phyloP scores from a whole-genome alignment of 2,797 vertebrate species.

The Prunella strophiata region DNA sequence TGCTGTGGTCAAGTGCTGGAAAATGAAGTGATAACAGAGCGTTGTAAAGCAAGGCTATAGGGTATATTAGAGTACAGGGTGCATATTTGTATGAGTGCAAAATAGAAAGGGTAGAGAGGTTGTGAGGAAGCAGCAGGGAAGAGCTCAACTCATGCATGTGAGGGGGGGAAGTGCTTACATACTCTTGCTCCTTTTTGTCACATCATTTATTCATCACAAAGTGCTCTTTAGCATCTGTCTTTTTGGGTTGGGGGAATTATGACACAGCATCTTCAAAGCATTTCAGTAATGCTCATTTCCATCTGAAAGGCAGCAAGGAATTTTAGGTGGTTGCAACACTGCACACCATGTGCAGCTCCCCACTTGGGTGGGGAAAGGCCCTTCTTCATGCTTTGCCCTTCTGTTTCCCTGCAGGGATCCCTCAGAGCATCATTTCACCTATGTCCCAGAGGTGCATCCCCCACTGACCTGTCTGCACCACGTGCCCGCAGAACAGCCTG shows the following conservation, averaged over 20 bases:
- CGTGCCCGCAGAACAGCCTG: background rate
- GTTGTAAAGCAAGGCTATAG: background rate
- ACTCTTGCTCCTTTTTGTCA: conserved; percentile 6
- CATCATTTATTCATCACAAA: conserved; percentile 52
- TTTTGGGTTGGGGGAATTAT: background rate
- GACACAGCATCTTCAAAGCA: background rate
- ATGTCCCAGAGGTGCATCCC: fast-evolving
- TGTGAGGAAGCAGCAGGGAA: background rate
- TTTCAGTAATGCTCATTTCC: background rate
- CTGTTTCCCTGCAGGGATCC: background rate
- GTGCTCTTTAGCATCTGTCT: background rate
- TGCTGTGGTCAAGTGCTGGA: background rate
- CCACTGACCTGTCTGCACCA: fast-evolving
- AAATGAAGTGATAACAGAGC: background rate
- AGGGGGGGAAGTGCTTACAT: fast-evolving
- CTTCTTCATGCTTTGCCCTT: background rate
- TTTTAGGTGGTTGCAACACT: background rate
- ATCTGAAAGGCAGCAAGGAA: background rate
- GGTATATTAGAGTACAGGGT: background rate
- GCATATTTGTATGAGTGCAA: background rate
- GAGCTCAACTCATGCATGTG: background rate
- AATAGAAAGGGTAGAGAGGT: background rate
- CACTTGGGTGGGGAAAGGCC: background rate
- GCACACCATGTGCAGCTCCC: background rate
- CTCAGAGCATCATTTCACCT: background rate